Evolutionary conservation across 1,140 invertebrate genomes (phyloP).

Genomic region (Diuraphis noxia): DNA sequence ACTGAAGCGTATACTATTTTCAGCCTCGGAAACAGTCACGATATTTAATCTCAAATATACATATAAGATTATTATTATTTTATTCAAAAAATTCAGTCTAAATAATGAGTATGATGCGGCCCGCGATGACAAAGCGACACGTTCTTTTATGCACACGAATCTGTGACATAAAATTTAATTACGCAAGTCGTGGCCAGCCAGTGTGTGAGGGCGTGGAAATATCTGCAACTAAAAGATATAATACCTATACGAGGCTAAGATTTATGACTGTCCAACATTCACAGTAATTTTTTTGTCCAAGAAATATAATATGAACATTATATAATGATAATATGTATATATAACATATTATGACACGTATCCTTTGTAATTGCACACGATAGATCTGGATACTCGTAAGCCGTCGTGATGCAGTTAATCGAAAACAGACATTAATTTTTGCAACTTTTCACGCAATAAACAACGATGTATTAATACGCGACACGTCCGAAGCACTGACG

Average conservation of each 20-base stretch:
- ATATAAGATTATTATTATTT: not conserved
- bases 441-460: not conserved
- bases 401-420: not conserved
- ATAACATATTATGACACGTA: not conserved
- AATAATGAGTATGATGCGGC: not conserved
- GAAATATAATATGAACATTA: too few species aligned
- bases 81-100: not conserved
- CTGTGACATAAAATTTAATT: constrained; percentile 33
- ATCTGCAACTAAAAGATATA: not conserved
- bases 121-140: not conserved
- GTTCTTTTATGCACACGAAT: not conserved
- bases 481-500: not conserved
- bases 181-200: not conserved
- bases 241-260: not conserved
- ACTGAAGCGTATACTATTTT: not conserved
- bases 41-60: not conserved
- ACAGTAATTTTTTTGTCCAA: too few species aligned
- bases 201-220: not conserved
- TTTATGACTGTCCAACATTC: not conserved
- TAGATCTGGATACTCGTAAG: not conserved
- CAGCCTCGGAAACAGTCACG: not conserved
- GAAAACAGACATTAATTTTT: not conserved
- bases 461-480: not conserved
- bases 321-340: too few species aligned
- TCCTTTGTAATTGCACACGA: not conserved